phyloP scores from a whole-genome alignment of 2,888 invertebrate genomes.

The Lasius fuliginosus region DNA sequence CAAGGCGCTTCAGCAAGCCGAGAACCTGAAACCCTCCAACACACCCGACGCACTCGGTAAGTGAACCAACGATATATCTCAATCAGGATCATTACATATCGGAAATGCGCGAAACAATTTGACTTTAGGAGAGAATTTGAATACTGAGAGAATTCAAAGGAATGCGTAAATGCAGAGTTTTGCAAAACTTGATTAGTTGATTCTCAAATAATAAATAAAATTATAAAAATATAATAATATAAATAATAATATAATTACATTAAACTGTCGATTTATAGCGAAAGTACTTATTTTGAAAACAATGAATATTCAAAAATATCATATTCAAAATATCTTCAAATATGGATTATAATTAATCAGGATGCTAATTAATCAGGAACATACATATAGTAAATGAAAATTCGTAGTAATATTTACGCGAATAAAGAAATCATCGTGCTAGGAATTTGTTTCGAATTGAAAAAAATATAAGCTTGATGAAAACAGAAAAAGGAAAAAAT shows the following conservation, averaged over 20 bases:
- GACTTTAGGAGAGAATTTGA: background rate
- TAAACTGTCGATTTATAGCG: background rate
- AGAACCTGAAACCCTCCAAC: constrained; percentile 87
- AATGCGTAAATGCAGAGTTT: background rate
- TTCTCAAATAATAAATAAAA: constrained; percentile 3
- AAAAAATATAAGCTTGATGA: background rate
- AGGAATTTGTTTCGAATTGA: background rate
- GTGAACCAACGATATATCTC: constrained; percentile 67
- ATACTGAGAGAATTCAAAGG: background rate
- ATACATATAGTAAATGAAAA: constrained; percentile 7
- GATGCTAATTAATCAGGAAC: background rate
- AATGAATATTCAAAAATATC: background rate
- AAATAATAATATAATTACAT: background rate
- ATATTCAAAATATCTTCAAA: background rate
- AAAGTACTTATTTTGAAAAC: background rate
- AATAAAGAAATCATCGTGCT: background rate
- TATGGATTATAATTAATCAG: background rate
- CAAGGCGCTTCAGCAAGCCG: constrained; percentile 90
- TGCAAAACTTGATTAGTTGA: background rate
- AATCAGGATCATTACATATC: background rate
- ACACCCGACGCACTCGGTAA: constrained; percentile 85
- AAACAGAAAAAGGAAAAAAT: background rate
- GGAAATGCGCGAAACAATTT: background rate
- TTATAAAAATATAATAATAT: too few relatives aligned
- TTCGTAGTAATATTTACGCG: constrained; percentile 2